A percentile compares a stretch with the other conserved stretches of the same genome.
Evolutionary conservation across 2,113 vertebrate genomes (phyloP).

Genomic region (Gymnorhina tibicen): DNA sequence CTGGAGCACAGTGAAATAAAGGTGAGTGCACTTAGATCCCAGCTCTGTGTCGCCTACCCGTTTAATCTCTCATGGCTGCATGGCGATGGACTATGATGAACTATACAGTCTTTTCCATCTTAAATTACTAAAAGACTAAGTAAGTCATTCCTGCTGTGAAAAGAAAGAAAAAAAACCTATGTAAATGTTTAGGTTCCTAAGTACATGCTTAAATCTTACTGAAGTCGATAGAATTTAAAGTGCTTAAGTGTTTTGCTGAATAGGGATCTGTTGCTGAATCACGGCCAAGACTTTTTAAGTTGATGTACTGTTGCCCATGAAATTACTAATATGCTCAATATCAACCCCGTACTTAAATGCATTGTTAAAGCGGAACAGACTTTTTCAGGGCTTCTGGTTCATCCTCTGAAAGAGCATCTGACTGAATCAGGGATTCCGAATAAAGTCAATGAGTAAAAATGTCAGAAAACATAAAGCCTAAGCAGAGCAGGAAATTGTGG

Average conservation of each 20-base stretch:
- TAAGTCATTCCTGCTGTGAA: not conserved
- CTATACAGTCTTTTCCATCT: not conserved
- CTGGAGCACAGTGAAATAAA: conserved; percentile 36
- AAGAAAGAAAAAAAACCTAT: not conserved
- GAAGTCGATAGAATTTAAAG: conserved; percentile 1
- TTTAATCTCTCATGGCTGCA: not conserved
- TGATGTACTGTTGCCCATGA: not conserved
- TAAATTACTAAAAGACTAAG: not conserved
- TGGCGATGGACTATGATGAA: not conserved
- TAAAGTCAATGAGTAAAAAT: not conserved
- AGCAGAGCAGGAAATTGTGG: not conserved
- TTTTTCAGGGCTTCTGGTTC: not conserved
- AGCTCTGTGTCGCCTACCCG: not conserved
- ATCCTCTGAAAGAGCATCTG: not conserved
- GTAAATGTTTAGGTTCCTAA: not conserved
- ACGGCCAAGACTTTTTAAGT: not conserved
- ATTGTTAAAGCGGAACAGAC: not conserved
- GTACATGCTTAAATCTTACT: not conserved
- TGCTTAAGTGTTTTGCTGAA: not conserved
- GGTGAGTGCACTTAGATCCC: not conserved
- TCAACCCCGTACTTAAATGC: not conserved
- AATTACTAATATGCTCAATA: not conserved
- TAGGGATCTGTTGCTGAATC: not conserved
- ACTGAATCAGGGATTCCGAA: not conserved
- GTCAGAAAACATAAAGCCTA: not conserved